A percentile compares a stretch with the other conserved stretches of the same genome.
phyloP scores from a whole-genome alignment of 2,888 invertebrate species.

The Chymomyza amoena region DNA sequence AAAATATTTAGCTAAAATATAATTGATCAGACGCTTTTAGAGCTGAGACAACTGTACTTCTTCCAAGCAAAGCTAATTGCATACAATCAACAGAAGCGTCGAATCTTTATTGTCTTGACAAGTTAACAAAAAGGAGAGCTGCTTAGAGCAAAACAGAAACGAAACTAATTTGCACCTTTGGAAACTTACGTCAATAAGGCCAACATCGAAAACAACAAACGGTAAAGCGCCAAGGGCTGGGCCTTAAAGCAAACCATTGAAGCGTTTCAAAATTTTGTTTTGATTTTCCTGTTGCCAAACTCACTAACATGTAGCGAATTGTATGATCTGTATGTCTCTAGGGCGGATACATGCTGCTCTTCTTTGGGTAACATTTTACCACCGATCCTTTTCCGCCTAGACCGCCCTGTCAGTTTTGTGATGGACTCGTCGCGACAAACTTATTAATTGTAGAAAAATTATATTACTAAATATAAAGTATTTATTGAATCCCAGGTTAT shows the following conservation, averaged over 20 bases:
- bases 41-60: slow-evolving; percentile 2
- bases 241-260: slow-evolving; percentile 34
- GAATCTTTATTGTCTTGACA: slow-evolving; percentile 54
- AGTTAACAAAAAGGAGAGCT: not conserved
- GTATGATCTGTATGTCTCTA: slow-evolving; percentile 66
- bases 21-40: not conserved
- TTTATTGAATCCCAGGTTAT: no score
- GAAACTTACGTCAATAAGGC: not conserved
- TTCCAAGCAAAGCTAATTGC: not conserved
- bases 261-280: slow-evolving; percentile 65
- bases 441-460: no score
- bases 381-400: slow-evolving; percentile 46
- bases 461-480: no score
- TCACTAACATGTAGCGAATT: slow-evolving; percentile 57
- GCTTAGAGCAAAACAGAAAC: slow-evolving; percentile 19
- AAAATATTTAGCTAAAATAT: not conserved
- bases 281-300: slow-evolving; percentile 56
- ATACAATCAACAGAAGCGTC: not conserved
- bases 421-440: no score
- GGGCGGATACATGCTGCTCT: slow-evolving; percentile 19
- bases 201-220: slow-evolving; percentile 27
- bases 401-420: slow-evolving; percentile 8
- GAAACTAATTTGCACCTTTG: slow-evolving; percentile 60
- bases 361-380: slow-evolving; percentile 38
- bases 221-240: slow-evolving; percentile 38